phyloP scores from a whole-genome alignment of 2,797 vertebrate species.

The Staurois parvus region DNA sequence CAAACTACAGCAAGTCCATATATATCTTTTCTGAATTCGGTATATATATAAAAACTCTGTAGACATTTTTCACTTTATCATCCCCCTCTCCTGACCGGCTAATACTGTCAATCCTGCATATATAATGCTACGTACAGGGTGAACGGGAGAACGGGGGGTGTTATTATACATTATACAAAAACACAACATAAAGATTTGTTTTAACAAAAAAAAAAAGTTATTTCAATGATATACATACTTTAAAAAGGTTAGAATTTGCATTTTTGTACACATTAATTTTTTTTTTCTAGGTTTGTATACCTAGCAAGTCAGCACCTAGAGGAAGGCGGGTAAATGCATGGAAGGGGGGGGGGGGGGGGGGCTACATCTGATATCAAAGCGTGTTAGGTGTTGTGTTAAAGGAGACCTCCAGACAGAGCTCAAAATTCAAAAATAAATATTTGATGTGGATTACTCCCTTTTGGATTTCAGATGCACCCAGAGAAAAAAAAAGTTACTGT shows the following conservation, averaged over 20 bases:
- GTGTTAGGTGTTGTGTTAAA: not conserved
- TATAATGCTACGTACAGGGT: constrained; percentile 44
- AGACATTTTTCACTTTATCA: constrained; percentile 10
- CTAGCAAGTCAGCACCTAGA: constrained; percentile 40
- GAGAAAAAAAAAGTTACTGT: no score
- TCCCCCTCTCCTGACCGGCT: constrained; percentile 34
- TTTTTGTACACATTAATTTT: constrained; percentile 46
- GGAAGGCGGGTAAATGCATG: not conserved
- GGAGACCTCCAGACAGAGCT: not conserved
- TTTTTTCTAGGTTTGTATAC: constrained; percentile 30
- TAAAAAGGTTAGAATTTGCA: constrained; percentile 52
- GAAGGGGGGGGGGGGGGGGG: not conserved
- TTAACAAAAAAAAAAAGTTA: constrained; percentile 56
- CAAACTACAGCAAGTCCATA: constrained; percentile 33
- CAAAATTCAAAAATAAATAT: not conserved
- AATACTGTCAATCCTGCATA: constrained; percentile 52
- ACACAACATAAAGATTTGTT: constrained; percentile 53
- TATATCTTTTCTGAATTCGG: constrained; percentile 34
- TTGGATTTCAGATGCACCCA: no score
- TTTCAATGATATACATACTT: constrained; percentile 57
- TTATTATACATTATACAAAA: constrained; percentile 49
- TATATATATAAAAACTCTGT: constrained; percentile 47
- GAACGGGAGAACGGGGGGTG: not conserved
- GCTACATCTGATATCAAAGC: not conserved
- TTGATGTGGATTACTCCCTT: not conserved